Evolutionary conservation across 2,113 vertebrate species (phyloP), one percentile per base, ranked within the genome.

Genomic region (Rhodinocichla rosea): DNA sequence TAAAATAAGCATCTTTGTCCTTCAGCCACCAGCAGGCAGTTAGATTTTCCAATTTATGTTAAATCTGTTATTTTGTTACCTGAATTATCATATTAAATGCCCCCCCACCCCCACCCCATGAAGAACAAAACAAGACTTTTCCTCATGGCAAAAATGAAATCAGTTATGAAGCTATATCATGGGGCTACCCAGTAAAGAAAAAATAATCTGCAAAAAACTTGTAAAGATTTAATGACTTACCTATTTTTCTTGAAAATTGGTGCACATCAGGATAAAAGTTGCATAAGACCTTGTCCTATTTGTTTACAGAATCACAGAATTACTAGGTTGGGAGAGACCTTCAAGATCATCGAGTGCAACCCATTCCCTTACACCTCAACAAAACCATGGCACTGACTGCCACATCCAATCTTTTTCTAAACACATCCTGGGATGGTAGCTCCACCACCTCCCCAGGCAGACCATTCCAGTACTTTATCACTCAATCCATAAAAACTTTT

Each of bases 91-190:
- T n/a, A 52, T 30, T 33, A 65, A 45, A 59, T 79, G 13, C 2
- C 9, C 1, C 7, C 8, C 1, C 6, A 45, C 14, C 8, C 7
- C 3, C 2, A 16, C 39, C 24, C 19, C 10, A 62, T 62, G 2
- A n/a, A n/a, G n/a, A n/a, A n/a, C n/a, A n/a, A n/a, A n/a, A n/a
- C n/a, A n/a, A n/a, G n/a, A n/a, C n/a, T 53, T 60, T 74, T 87
- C 90, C 15, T 64, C 26, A 52, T 17, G 32, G 32, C 15, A 87
- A 87, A 90, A 71, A 52, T 11, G 2, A 92, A 56, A 78, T 20
- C 19, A 5, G 21, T 83, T 77, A 32, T 50, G 20, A 87, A 83
- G 56, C 2, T 67, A 9, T 45, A 77, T 70, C 20, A 50, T 52
- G 9, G 24, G 1, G 7, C 44, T 16, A 49, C 7, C 17, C 50